phyloP scores from a whole-genome alignment of 2,113 vertebrate genomes.

The Corynorhinus townsendii region DNA sequence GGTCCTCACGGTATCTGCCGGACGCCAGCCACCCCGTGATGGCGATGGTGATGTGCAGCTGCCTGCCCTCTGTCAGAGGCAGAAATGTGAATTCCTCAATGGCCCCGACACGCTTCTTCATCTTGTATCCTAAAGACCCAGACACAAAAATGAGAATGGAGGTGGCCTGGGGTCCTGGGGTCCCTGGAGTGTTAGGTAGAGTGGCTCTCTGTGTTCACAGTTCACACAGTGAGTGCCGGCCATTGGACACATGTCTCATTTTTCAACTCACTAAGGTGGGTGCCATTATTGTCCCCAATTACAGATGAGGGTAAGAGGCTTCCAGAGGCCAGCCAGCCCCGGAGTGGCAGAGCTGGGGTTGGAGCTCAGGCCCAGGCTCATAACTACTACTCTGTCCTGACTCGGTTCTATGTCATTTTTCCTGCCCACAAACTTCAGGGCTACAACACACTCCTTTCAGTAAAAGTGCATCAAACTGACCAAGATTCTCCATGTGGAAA shows the following conservation, averaged over 20 bases:
- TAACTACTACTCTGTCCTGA: fast-evolving
- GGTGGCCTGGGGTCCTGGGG: not conserved
- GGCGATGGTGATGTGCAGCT: slow-evolving; percentile 92
- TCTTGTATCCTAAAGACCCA: slow-evolving; percentile 91
- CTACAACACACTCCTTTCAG: not conserved
- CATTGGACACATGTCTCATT: not conserved
- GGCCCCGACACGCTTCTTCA: slow-evolving; percentile 97
- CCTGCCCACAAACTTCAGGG: no score
- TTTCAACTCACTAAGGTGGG: not conserved
- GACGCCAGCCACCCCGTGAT: slow-evolving; percentile 95
- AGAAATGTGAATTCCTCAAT: slow-evolving; percentile 98
- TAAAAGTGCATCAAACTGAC: not conserved
- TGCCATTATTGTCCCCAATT: not conserved
- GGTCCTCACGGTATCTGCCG: slow-evolving; percentile 93
- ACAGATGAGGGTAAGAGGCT: not conserved
- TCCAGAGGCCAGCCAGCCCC: not conserved
- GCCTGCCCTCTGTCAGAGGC: slow-evolving; percentile 89
- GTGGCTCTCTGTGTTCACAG: not conserved
- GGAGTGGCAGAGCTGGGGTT: fast-evolving
- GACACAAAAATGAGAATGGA: not conserved
- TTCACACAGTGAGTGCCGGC: fast-evolving
- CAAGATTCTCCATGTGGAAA: not conserved
- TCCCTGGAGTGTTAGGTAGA: fast-evolving
- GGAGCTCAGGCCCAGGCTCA: not conserved
- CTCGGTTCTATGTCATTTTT: not conserved